Percentiles rank a stretch among this genome's conserved stretches.
These are phyloP conservation scores for Lasioglossum albipes DNA, from an alignment of 1,140 invertebrate genomes.

Conservation along the genomic window DNA sequence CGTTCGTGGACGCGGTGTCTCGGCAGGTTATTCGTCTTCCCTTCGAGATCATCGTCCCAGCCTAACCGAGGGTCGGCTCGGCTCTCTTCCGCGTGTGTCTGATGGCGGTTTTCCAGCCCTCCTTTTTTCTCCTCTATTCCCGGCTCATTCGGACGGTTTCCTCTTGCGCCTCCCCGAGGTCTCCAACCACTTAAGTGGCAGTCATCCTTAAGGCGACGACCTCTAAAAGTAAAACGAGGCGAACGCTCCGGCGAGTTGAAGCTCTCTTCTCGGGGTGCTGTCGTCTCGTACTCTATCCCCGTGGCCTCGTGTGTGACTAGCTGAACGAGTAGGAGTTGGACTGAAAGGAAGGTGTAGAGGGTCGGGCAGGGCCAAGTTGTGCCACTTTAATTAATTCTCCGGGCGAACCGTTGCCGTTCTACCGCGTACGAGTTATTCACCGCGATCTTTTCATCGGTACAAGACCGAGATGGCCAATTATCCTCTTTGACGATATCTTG, in stretches of 20 bases:
- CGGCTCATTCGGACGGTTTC: constrained; percentile 16
- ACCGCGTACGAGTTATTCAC: background rate
- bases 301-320: constrained; percentile 35
- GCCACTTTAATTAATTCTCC: background rate
- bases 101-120: background rate
- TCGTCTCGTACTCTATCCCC: constrained; percentile 13
- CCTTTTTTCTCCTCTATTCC: background rate
- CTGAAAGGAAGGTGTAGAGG: background rate
- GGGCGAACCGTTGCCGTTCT: background rate
- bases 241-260: constrained; percentile 30
- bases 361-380: too few species aligned
- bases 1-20: constrained; percentile 4
- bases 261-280: background rate
- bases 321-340: constrained; percentile 55
- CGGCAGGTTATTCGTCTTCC: constrained; percentile 41
- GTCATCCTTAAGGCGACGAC: constrained; percentile 56
- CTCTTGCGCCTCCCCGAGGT: background rate
- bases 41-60: constrained; percentile 33
- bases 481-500: background rate
- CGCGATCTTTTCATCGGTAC: background rate
- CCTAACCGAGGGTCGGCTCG: background rate
- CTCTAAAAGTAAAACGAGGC: constrained; percentile 52
- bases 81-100: background rate
- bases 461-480: background rate
- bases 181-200: constrained; percentile 50